A percentile compares a stretch with the other conserved stretches of the same genome.
phyloP scores from a whole-genome alignment of 1,140 invertebrate genomes.

The Hypsibius dujardini region DNA sequence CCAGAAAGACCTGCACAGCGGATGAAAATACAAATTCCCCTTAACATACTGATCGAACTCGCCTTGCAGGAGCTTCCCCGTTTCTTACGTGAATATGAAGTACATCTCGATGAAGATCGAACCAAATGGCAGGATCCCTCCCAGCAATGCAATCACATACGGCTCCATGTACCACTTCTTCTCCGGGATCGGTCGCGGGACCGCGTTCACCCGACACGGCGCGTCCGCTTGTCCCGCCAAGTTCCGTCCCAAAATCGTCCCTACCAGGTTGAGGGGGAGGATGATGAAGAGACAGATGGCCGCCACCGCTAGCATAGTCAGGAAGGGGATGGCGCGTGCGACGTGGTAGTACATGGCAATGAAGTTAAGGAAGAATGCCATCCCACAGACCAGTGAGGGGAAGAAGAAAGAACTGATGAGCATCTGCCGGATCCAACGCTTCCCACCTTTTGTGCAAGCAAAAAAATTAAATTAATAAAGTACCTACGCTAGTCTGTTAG shows the following conservation, averaged over 20 bases:
- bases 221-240: slow-evolving; percentile 86
- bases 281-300: slow-evolving; percentile 97
- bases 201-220: slow-evolving; percentile 93
- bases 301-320: slow-evolving; percentile 60
- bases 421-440: slow-evolving; percentile 93
- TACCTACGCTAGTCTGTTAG: too few relatives aligned
- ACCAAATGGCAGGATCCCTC: slow-evolving; percentile 92
- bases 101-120: slow-evolving; percentile 99
- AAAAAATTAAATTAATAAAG: too few relatives aligned
- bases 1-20: slow-evolving; percentile 65
- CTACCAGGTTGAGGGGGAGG: slow-evolving; percentile 78
- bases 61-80: too few relatives aligned
- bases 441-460: too few relatives aligned
- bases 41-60: too few relatives aligned
- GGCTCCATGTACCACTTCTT: slow-evolving; percentile 99
- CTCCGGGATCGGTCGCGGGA: slow-evolving; percentile 94
- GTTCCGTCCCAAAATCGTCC: slow-evolving; percentile 83
- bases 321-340: slow-evolving; percentile 35
- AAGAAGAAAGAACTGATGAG: slow-evolving; percentile 78
- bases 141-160: slow-evolving; percentile 73
- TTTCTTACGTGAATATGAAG: slow-evolving; percentile 98
- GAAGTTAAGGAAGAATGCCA: slow-evolving; percentile 94
- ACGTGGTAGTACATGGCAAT: slow-evolving; percentile 99
- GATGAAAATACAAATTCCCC: too few relatives aligned
- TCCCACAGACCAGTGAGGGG: slow-evolving; percentile 76